Percentiles rank a stretch among this genome's conserved stretches.
Conservation (phyloP, 2,888 invertebrate species). For the Beris chalybata region DNA sequence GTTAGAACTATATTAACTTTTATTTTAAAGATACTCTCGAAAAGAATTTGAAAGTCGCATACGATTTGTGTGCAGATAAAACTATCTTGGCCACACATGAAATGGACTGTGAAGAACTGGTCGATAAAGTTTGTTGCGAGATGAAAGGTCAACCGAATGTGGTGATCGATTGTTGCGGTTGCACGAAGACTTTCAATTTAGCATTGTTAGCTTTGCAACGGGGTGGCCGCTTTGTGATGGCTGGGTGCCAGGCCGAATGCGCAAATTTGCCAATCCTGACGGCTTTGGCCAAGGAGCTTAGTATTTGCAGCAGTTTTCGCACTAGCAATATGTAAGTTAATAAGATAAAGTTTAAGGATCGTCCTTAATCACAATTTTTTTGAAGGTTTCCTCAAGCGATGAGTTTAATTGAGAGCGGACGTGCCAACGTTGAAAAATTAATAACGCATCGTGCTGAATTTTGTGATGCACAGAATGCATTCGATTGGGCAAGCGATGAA, state of each 20-base stretch:
- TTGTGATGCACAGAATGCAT: constrained; percentile 10
- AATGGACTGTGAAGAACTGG: constrained; percentile 41
- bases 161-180: constrained; percentile 48
- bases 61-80: constrained; percentile 39
- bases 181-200: constrained; percentile 48
- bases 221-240: constrained; percentile 46
- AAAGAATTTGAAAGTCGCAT: constrained; percentile 15
- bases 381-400: constrained; percentile 9
- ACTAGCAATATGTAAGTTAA: constrained; percentile 48
- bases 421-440: constrained; percentile 5
- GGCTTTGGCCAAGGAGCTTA: constrained; percentile 49
- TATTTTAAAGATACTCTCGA: constrained; percentile 11
- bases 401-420: constrained; percentile 3
- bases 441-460: constrained; percentile 26
- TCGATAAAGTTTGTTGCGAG: constrained; percentile 42
- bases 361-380: neutral
- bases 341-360: neutral
- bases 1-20: no score
- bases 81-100: constrained; percentile 41
- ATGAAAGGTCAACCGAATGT: constrained; percentile 46
- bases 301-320: constrained; percentile 48
- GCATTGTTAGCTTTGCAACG: constrained; percentile 48
- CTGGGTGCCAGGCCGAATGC: constrained; percentile 49
- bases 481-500: constrained; percentile 16
- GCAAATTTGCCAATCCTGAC: constrained; percentile 49